These are phyloP conservation scores for Glaucidium brasilianum DNA, from an alignment of 2,113 vertebrate species.

Conservation along the genomic window DNA sequence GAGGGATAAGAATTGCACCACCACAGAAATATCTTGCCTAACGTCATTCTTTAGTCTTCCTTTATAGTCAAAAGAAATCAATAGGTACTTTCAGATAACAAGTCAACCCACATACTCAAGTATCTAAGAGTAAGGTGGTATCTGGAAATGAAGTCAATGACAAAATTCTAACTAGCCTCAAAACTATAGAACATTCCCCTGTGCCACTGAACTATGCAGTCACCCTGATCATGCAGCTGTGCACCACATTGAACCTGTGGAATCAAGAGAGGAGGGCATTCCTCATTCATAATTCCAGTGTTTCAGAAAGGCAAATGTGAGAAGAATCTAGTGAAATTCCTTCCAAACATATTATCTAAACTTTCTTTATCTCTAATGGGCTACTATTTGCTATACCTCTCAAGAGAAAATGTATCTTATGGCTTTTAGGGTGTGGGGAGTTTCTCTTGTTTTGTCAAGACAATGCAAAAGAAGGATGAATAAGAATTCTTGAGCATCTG, in stretches of 20 bases:
- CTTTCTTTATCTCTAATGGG: background rate
- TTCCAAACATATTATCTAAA: background rate
- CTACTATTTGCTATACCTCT: background rate
- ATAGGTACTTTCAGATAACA: background rate
- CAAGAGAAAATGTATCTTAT: background rate
- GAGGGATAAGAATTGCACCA: too few species aligned
- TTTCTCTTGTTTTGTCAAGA: background rate
- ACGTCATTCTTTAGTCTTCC: background rate
- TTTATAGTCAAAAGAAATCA: background rate
- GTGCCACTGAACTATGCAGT: rapidly evolving
- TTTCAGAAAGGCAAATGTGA: background rate
- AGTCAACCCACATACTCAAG: background rate
- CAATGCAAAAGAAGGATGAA: background rate
- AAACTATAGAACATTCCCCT: background rate
- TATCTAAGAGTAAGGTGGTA: background rate
- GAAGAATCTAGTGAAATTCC: background rate
- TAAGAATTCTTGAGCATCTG: background rate
- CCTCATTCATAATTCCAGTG: background rate
- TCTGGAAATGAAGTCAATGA: background rate
- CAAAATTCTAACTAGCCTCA: background rate
- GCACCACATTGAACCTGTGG: rapidly evolving
- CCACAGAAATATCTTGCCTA: background rate
- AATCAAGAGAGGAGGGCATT: background rate
- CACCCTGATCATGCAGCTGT: background rate
- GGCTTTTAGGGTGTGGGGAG: background rate